Base-by-base conservation (phyloP, 2,888 invertebrate genomes). In the Drosophila conformis region DNA sequence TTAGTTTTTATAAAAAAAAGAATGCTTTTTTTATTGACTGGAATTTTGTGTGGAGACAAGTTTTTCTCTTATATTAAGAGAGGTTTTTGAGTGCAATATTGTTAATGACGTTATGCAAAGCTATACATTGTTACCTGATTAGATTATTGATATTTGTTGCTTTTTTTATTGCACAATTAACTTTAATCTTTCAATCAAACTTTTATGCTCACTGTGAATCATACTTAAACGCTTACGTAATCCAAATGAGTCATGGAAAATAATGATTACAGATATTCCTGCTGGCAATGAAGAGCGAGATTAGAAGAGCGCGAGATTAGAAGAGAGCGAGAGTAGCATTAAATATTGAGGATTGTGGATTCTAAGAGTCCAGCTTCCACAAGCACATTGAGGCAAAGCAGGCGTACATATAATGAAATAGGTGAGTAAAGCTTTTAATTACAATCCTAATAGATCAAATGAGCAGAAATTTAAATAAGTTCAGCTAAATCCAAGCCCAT, bases 1-100 rank as follows among this genome's bases (percentile, higher is more conserved):
- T 59, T 89, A 89, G 89, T 89, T 84, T 83, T 88, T 86, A 82
- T 86, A 78, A 78, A 33, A 83, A 78, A 84, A 58, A 7, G 13
- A 21, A 11, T 18, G 25, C 10, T 4, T 35, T 31, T 31, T 31
- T 29, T n/a, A 29, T 27, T 27, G 15, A 49, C 11, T 13, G 7
- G 3, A 21, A 21, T 46, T 46, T 36, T 6, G 36, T 36, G 13
- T 15, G 36, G 0, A 15, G 36, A 36, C 0, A 15, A 36, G 6
- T 15, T 36, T 15, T 36, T 25, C 8, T 13, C 21, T 4, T 7
- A 1, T 15, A 15, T 25, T 4, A 46, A 46, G 21, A 21, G 4
- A 25, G 46, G 8, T 4, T 46, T 46, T 21, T 21, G 15, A 25
- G 21, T 8, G 21, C 15, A 21, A 13, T 15, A 46, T 21, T 15